phyloP scores from a whole-genome alignment of 1,140 invertebrate genomes.

The Drosophila murphyi region DNA sequence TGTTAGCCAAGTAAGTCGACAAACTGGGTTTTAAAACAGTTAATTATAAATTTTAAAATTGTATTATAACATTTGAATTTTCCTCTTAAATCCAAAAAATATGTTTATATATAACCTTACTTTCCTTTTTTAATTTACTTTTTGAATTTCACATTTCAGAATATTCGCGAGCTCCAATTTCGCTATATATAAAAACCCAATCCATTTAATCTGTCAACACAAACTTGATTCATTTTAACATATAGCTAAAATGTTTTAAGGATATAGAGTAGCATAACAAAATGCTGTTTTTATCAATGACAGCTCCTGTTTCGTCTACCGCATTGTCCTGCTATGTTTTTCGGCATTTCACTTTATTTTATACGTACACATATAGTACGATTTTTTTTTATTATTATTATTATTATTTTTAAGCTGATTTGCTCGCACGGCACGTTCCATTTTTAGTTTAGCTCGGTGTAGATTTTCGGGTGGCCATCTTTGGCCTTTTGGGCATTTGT shows the following conservation, averaged over 20 bases:
- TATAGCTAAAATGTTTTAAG: neutral
- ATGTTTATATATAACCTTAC: no score
- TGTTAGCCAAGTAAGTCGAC: neutral
- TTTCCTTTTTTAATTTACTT: neutral
- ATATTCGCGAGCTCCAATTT: neutral
- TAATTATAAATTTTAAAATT: no score
- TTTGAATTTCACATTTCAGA: neutral
- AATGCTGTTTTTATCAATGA: conserved; percentile 34
- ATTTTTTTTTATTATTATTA: conserved; percentile 44
- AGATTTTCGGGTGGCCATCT: conserved; percentile 52
- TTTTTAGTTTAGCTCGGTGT: conserved; percentile 55
- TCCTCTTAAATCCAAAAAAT: no score
- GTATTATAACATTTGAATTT: no score
- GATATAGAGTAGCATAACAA: neutral
- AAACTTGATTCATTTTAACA: neutral
- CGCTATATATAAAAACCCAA: neutral
- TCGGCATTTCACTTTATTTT: conserved; percentile 44
- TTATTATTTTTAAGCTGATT: conserved; percentile 71
- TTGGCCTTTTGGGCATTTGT: conserved; percentile 72
- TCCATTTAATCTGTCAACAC: neutral
- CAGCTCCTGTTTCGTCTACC: conserved; percentile 26
- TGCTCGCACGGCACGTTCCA: conserved; percentile 67
- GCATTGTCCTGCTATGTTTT: conserved; percentile 28
- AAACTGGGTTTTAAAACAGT: no score
- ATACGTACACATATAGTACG: conserved; percentile 25